Base-by-base conservation (phyloP, 2,888 invertebrate species). In the Parthenolecanium corni region DNA sequence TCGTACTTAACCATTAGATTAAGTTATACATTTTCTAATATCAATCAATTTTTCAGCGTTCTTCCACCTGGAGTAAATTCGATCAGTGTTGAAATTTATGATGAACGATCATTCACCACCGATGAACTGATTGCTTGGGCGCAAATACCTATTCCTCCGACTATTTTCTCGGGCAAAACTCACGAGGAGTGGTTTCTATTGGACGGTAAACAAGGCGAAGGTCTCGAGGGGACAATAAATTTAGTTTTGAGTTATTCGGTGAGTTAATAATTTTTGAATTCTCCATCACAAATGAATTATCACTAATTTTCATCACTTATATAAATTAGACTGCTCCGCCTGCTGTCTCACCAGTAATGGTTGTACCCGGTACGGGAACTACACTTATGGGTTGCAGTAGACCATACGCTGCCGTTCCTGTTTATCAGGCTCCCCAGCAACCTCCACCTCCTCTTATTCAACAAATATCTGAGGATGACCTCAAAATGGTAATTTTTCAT, bases 81-180 rank as follows among this genome's bases (percentile, higher is more conserved):
- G 12, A 81, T 97, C 68, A 89, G 89, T 71, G 72, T 97, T 69
- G 96, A 97, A 79, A 87, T 97, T 68, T 97, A 89, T 74, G 97
- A 97, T 76, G 97, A 96, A 77, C 87, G 93, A 73, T 91, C 94
- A 16, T 94, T 97, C 74, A 90, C 93, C 20, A 86, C 89, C 82
- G 96, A 97, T 74, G 95, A 96, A 75, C 77, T 93, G 65, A 85
- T 97, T 68, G 97, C 95, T 1, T 96, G 93, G 92, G 82, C 89
- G 0, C 88, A 91, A 73, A 84, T 94, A 71, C 82, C 82, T 62
- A 89, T 97, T 69, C 93, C 96, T 1, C 81, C 82, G 56, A 81
- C 84, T 63, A 89, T 94, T 14, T 78, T 92, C 67, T 77, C 84
- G 71, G 92, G 92, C 12, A 89, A 93, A 72, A 92, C 92, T 0